Conservation (phyloP, 2,113 vertebrate species). For the Callipepla squamata region DNA sequence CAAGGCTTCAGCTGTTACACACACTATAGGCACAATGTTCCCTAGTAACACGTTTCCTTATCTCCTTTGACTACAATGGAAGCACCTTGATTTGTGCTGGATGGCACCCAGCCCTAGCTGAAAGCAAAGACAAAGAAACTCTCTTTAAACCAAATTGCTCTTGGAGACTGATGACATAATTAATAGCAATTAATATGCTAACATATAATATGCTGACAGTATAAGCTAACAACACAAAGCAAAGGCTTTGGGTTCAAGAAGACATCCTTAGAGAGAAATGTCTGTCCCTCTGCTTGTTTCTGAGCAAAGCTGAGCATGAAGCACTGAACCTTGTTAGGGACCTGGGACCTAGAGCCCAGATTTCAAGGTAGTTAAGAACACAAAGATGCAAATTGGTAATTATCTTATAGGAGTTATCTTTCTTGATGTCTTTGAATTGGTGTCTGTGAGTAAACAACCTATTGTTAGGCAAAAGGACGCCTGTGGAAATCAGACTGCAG, state of each 20-base stretch:
- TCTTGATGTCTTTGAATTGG: not conserved
- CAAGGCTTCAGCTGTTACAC: slow-evolving; percentile 26
- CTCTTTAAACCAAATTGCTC: not conserved
- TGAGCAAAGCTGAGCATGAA: not conserved
- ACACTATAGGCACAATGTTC: not conserved
- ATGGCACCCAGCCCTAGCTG: not conserved
- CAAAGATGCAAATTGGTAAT: not conserved
- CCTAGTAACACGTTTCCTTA: not conserved
- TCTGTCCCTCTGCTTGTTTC: not conserved
- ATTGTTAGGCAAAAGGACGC: accelerated
- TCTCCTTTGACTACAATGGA: not conserved
- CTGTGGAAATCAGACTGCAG: not conserved
- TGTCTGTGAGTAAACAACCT: not conserved
- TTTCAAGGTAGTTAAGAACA: not conserved
- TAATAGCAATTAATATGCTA: not conserved
- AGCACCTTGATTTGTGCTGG: not conserved
- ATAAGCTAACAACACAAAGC: not conserved
- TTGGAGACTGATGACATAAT: not conserved
- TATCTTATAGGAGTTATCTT: not conserved
- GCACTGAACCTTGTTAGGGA: not conserved
- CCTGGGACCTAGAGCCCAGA: not conserved
- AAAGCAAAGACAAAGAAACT: slow-evolving; percentile 14
- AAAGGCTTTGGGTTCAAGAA: not conserved
- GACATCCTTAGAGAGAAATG: not conserved
- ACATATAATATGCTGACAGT: not conserved